These are phyloP conservation scores for Idris sp. DNA, from an alignment of 1,140 invertebrate genomes.

Conservation along the genomic window DNA sequence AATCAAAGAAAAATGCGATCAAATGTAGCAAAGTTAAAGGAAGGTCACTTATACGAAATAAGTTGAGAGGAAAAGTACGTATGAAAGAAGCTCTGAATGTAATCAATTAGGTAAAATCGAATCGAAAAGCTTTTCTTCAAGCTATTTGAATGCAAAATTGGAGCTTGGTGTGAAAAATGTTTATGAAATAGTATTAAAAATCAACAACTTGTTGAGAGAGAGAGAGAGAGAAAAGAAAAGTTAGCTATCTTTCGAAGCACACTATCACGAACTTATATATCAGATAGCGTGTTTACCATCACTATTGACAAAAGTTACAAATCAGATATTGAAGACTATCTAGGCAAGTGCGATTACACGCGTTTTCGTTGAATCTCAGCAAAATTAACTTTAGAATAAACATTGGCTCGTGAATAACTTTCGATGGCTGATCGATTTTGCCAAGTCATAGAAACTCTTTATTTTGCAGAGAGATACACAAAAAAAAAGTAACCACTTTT, in stretches of 20 bases:
- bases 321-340: constrained; percentile 33
- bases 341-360: constrained; percentile 37
- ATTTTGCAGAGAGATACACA: too few relatives aligned
- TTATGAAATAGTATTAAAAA: neutral
- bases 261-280: constrained; percentile 27
- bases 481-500: constrained; percentile 39
- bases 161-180: too few relatives aligned
- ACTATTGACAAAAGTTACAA: constrained; percentile 40
- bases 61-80: too few relatives aligned
- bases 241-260: constrained; percentile 43
- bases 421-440: constrained; percentile 35
- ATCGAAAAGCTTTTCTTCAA: too few relatives aligned
- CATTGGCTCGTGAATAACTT: constrained; percentile 21
- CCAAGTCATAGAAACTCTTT: too few relatives aligned
- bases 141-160: too few relatives aligned
- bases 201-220: constrained; percentile 49
- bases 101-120: too few relatives aligned
- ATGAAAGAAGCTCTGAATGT: too few relatives aligned
- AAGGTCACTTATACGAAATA: too few relatives aligned
- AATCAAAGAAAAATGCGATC: too few relatives aligned
- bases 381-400: constrained; percentile 29
- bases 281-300: constrained; percentile 38
- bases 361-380: constrained; percentile 31
- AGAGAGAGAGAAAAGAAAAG: too few relatives aligned
- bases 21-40: too few relatives aligned